These are phyloP conservation scores for Beris chalybata DNA, from an alignment of 2,888 invertebrate species.

Conservation along the genomic window DNA sequence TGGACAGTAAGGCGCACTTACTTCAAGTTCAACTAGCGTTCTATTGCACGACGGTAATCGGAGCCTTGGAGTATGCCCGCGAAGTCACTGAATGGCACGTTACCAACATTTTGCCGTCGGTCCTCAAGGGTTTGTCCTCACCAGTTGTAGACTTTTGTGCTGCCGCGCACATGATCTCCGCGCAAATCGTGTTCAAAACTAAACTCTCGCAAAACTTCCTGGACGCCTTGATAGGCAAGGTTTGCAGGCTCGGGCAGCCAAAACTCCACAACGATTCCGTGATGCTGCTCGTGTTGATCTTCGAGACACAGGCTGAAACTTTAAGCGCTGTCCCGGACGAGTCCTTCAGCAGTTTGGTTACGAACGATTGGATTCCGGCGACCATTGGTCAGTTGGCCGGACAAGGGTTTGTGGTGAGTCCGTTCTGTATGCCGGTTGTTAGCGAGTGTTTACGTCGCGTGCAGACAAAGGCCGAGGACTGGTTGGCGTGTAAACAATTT, in stretches of 20 bases:
- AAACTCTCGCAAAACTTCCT: slow-evolving; percentile 62
- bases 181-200: slow-evolving; percentile 68
- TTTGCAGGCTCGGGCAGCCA: slow-evolving; percentile 58
- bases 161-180: slow-evolving; percentile 72
- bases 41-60: slow-evolving; percentile 74
- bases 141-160: slow-evolving; percentile 70
- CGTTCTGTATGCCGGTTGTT: slow-evolving; percentile 63
- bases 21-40: slow-evolving; percentile 77
- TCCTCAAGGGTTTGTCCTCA: slow-evolving; percentile 73
- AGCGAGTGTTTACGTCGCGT: slow-evolving; percentile 59
- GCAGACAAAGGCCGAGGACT: slow-evolving; percentile 58
- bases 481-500: slow-evolving; percentile 59
- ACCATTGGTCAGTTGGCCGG: slow-evolving; percentile 61
- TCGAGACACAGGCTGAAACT: slow-evolving; percentile 64
- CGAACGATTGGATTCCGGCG: slow-evolving; percentile 57
- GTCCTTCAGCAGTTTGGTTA: slow-evolving; percentile 59
- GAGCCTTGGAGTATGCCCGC: slow-evolving; percentile 64
- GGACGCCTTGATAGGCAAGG: slow-evolving; percentile 63
- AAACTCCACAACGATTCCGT: slow-evolving; percentile 66
- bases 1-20: slow-evolving; percentile 62
- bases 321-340: slow-evolving; percentile 58
- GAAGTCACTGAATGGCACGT: slow-evolving; percentile 67
- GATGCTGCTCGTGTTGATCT: slow-evolving; percentile 69
- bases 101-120: slow-evolving; percentile 67
- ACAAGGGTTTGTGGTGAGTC: slow-evolving; percentile 60